Conservation (phyloP, 2,888 invertebrate species). For the Hydrotaea diabolus region DNA sequence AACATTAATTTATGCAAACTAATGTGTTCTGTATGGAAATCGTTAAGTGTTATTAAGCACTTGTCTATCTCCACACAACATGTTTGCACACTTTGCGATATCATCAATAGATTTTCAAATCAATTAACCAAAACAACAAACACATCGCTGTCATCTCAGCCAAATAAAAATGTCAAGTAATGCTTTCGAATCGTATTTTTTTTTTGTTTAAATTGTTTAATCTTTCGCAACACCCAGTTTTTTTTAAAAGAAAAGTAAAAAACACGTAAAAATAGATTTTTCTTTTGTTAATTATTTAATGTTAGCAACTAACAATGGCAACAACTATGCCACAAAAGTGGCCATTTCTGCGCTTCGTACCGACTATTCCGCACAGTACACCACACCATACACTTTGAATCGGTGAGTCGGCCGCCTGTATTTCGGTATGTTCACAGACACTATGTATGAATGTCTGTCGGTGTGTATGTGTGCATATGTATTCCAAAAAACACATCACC, state of each 20-base stretch:
- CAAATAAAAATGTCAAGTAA: conserved; percentile 2
- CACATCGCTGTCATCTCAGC: neutral
- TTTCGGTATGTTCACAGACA: neutral
- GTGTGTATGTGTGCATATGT: neutral
- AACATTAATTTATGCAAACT: no score
- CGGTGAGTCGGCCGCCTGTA: neutral
- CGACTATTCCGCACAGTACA: neutral
- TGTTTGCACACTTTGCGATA: no score
- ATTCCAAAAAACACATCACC: conserved; percentile 23
- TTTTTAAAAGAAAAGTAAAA: neutral
- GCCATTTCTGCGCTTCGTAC: neutral
- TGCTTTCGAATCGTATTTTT: neutral
- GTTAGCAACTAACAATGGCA: conserved; percentile 7
- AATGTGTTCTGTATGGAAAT: no score
- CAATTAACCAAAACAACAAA: conserved; percentile 8
- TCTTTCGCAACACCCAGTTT: conserved; percentile 5
- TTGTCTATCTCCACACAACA: no score
- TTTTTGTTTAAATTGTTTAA: neutral
- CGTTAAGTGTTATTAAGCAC: no score
- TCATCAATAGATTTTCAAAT: neutral
- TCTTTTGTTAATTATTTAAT: conserved; percentile 28
- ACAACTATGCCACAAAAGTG: conserved; percentile 1
- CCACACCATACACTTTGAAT: neutral
- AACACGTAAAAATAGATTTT: conserved; percentile 25
- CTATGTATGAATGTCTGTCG: neutral